Evolutionary conservation across 2,113 vertebrate species (phyloP).

Genomic region (Semnopithecus entellus): DNA sequence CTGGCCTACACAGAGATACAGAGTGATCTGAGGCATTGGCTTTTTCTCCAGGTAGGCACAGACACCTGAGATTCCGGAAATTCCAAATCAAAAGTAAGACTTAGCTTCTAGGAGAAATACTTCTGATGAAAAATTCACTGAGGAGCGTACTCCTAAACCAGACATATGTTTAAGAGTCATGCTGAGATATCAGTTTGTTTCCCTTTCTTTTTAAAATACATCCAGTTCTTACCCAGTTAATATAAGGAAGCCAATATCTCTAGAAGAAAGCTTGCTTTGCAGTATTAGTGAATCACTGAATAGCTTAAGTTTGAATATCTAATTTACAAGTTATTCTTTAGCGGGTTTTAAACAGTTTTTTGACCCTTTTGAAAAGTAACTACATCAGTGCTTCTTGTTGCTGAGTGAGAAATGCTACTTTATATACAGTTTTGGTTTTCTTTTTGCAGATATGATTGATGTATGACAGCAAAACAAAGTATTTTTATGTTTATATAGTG

Average conservation of each 20-base stretch:
- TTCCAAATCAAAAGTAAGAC: constrained; percentile 51
- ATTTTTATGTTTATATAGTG: constrained; percentile 78
- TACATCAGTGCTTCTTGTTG: no score
- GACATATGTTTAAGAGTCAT: no score
- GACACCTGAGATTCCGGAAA: constrained; percentile 79
- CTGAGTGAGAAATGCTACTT: constrained; percentile 60
- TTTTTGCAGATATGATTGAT: constrained; percentile 85
- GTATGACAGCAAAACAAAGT: constrained; percentile 90
- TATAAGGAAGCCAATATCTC: no score
- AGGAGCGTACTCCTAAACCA: constrained; percentile 64
- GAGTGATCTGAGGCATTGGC: constrained; percentile 57
- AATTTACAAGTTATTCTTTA: constrained; percentile 85
- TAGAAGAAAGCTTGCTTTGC: no score
- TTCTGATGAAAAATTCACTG: constrained; percentile 72
- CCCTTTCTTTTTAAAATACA: no score
- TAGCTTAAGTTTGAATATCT: constrained; percentile 76
- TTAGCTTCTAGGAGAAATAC: background rate
- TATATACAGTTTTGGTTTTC: constrained; percentile 79
- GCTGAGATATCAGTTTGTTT: no score
- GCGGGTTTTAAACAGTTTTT: constrained; percentile 75
- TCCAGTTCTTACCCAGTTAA: no score
- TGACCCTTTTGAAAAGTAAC: background rate
- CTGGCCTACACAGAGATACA: constrained; percentile 59
- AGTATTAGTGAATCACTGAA: no score
- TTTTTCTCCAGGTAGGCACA: constrained; percentile 80